Conservation (phyloP, 1,140 invertebrate genomes). For the Aphidius gifuensis region DNA sequence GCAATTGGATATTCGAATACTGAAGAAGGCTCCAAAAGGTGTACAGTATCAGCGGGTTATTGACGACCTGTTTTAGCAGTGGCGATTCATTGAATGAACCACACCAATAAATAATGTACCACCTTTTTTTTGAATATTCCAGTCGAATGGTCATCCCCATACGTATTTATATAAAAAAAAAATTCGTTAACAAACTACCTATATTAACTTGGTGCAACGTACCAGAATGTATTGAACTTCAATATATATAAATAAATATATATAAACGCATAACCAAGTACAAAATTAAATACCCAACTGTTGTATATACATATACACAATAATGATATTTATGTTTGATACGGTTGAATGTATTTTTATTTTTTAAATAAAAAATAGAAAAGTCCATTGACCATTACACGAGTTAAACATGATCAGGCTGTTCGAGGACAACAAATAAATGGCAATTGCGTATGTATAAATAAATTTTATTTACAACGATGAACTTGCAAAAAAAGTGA, state of each 20-base stretch:
- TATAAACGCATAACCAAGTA: too few relatives aligned
- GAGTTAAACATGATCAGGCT: constrained; percentile 5
- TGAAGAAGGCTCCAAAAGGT: constrained; percentile 32
- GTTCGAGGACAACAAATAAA: constrained; percentile 8
- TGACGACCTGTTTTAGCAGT: constrained; percentile 36
- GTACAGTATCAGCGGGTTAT: constrained; percentile 40
- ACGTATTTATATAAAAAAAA: too few relatives aligned
- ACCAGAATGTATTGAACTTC: too few relatives aligned
- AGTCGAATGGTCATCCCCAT: not conserved
- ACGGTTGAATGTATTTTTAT: not conserved
- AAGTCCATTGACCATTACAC: not conserved
- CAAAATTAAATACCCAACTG: not conserved
- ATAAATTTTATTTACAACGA: too few relatives aligned
- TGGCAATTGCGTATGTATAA: not conserved
- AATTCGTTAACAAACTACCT: too few relatives aligned
- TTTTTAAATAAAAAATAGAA: not conserved
- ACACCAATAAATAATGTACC: constrained; percentile 36
- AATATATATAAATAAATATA: too few relatives aligned
- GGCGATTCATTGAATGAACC: constrained; percentile 35
- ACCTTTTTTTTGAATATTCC: constrained; percentile 18
- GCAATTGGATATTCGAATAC: constrained; percentile 43
- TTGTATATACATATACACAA: not conserved
- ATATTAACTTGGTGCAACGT: too few relatives aligned
- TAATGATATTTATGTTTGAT: not conserved
- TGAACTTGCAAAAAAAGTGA: too few relatives aligned